Evolutionary conservation across 2,888 invertebrate species (phyloP).

Genomic region (Pyrocoelia pectoralis): DNA sequence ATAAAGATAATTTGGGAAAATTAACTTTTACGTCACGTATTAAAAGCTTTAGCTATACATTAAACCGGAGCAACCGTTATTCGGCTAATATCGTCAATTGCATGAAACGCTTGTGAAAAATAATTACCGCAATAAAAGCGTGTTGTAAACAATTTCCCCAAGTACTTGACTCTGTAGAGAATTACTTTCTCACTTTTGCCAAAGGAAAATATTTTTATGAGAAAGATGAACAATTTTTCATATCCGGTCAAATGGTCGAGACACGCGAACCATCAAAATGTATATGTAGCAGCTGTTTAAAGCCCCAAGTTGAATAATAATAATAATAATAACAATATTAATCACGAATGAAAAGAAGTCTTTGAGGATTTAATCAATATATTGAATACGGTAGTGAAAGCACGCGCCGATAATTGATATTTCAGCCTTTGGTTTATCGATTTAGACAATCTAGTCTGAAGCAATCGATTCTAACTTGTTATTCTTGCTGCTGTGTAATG

Average conservation of each 20-base stretch:
- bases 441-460: conserved; percentile 23
- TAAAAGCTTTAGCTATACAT: background rate
- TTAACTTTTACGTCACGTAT: conserved; percentile 1
- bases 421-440: conserved; percentile 28
- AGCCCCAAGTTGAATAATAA: conserved; percentile 21
- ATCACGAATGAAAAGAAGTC: conserved; percentile 15
- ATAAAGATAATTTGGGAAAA: background rate
- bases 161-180: conserved; percentile 28
- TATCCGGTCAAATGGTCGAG: conserved; percentile 25
- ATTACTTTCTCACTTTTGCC: conserved; percentile 15
- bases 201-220: background rate
- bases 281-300: conserved; percentile 25
- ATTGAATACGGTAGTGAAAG: conserved; percentile 18
- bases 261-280: conserved; percentile 38
- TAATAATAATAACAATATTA: conserved; percentile 9
- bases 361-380: conserved; percentile 15
- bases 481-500: conserved; percentile 30
- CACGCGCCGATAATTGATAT: conserved; percentile 35
- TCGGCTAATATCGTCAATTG: conserved; percentile 9
- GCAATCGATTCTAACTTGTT: conserved; percentile 33
- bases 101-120: conserved; percentile 19
- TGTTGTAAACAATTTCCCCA: conserved; percentile 26
- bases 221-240: conserved; percentile 39
- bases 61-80: conserved; percentile 8
- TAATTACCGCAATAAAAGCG: conserved; percentile 25